These are phyloP conservation scores for Stenotaenia linearis DNA, from an alignment of 2,888 invertebrate species.

Conservation along the genomic window DNA sequence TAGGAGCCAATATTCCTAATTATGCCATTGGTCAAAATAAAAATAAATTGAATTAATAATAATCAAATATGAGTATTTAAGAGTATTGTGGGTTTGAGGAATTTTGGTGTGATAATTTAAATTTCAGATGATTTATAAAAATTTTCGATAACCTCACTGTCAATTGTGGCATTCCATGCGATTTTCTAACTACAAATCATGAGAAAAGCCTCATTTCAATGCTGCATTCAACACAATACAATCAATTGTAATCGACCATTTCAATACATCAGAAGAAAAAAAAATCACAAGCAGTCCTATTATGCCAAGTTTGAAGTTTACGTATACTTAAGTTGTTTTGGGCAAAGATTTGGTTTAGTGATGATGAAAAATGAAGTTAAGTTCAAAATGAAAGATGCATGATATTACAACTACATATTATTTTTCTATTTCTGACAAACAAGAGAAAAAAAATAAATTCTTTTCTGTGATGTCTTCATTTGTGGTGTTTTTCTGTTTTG, in stretches of 20 bases:
- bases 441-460: slow-evolving; percentile 11
- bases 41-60: too few relatives aligned
- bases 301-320: slow-evolving; percentile 13
- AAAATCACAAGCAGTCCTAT: not conserved
- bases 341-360: slow-evolving; percentile 8
- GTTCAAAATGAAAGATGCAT: slow-evolving; percentile 14
- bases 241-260: slow-evolving; percentile 4
- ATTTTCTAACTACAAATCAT: too few relatives aligned
- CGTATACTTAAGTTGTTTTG: slow-evolving; percentile 3
- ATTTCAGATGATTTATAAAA: too few relatives aligned
- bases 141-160: too few relatives aligned
- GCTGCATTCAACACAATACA: not conserved
- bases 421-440: not conserved
- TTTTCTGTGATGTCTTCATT: slow-evolving; percentile 16
- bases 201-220: not conserved
- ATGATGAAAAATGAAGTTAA: not conserved
- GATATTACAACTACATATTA: slow-evolving; percentile 16
- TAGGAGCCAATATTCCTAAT: too few relatives aligned
- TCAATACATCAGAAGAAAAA: not conserved
- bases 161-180: too few relatives aligned
- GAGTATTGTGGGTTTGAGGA: too few relatives aligned
- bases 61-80: too few relatives aligned
- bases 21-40: too few relatives aligned
- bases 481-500: not conserved
- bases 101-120: too few relatives aligned